Conservation (phyloP, 2,888 invertebrate species). For the Cerceris ruficornis region DNA sequence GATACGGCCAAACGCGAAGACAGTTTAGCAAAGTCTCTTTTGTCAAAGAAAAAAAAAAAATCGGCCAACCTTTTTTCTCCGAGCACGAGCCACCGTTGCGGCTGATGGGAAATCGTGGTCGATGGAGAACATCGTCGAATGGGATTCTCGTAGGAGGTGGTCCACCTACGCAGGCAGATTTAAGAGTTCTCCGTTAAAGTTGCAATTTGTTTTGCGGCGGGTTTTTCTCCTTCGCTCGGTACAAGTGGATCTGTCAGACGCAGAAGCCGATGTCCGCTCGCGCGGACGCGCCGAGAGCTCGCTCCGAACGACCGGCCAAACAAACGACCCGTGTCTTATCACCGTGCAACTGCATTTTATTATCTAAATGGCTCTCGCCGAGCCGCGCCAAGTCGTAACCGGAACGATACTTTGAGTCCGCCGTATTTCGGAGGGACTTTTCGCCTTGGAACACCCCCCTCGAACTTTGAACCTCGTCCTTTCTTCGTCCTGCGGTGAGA, state of each 20-base stretch:
- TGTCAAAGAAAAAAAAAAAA: too few species aligned
- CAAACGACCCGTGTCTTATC: conserved; percentile 68
- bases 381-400: conserved; percentile 53
- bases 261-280: background rate
- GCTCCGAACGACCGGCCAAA: conserved; percentile 52
- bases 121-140: too few species aligned
- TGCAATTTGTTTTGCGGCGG: conserved; percentile 42
- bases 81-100: too few species aligned
- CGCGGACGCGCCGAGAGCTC: background rate
- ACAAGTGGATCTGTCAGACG: conserved; percentile 29
- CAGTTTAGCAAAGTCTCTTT: too few species aligned
- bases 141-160: background rate
- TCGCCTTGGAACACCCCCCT: background rate
- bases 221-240: conserved; percentile 8
- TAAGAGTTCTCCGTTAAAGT: conserved; percentile 35
- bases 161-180: conserved; percentile 27
- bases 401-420: conserved; percentile 47
- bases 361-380: conserved; percentile 67
- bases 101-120: too few species aligned
- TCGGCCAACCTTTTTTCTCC: background rate
- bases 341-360: conserved; percentile 65
- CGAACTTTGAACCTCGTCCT: background rate
- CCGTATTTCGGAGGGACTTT: background rate
- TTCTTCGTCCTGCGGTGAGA: background rate
- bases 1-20: background rate